Conservation (phyloP, 2,888 invertebrate species). For the Heliconius aoede region DNA sequence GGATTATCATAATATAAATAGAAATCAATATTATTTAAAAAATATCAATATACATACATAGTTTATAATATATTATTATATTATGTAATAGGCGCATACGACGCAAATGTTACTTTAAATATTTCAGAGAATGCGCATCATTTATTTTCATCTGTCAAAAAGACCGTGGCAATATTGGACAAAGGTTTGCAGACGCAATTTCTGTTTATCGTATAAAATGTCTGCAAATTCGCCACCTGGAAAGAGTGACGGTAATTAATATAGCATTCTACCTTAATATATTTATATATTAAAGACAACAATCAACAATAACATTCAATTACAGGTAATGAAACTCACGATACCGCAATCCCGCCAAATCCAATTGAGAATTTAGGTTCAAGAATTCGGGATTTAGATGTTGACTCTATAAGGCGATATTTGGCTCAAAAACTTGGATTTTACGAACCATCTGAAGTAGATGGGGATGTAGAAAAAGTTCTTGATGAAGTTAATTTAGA, state of each 20-base stretch:
- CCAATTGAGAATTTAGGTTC: conserved; percentile 66
- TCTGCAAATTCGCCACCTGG: conserved; percentile 78
- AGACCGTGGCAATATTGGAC: conserved; percentile 67
- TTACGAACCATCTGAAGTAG: conserved; percentile 71
- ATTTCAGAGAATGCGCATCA: conserved; percentile 66
- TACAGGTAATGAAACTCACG: conserved; percentile 64
- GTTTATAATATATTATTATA: conserved; percentile 16
- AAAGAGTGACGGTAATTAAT: conserved; percentile 70
- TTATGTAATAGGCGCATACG: not conserved
- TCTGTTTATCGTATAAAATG: conserved; percentile 63
- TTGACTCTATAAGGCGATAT: conserved; percentile 86
- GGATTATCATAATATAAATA: not conserved
- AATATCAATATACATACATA: not conserved
- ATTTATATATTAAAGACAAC: conserved; percentile 23
- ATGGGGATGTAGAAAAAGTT: conserved; percentile 72
- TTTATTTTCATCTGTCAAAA: conserved; percentile 65
- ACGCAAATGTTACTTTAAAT: conserved; percentile 22
- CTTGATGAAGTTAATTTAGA: conserved; percentile 89
- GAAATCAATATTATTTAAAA: not conserved
- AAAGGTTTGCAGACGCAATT: conserved; percentile 74
- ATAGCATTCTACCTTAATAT: conserved; percentile 12
- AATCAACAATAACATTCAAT: conserved; percentile 48
- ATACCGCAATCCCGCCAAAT: conserved; percentile 70
- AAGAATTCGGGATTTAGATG: conserved; percentile 77
- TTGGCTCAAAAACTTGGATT: conserved; percentile 86